Percentiles rank a stretch among this genome's conserved stretches.
Conservation (phyloP, 2,888 invertebrate species). For the Neoascia interrupta region DNA sequence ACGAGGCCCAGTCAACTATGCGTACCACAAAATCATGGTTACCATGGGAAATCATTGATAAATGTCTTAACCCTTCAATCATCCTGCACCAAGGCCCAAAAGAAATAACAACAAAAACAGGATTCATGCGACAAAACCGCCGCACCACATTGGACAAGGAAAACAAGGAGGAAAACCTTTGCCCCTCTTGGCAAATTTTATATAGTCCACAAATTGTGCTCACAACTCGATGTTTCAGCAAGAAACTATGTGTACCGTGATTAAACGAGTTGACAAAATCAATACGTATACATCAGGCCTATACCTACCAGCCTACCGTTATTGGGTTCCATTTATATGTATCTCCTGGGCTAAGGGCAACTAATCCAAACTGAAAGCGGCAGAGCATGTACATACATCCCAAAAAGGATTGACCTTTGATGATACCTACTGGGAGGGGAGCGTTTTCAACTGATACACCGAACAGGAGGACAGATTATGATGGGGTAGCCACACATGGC, state of each 20-base stretch:
- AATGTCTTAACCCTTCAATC: constrained; percentile 57
- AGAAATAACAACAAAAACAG: constrained; percentile 41
- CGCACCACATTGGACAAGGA: constrained; percentile 3
- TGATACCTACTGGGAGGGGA: constrained; percentile 26
- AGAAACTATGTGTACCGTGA: constrained; percentile 31
- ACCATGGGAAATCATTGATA: constrained; percentile 58
- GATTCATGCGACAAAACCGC: constrained; percentile 39
- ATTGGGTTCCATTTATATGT: not conserved
- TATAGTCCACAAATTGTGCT: constrained; percentile 28
- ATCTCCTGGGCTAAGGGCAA: constrained; percentile 1
- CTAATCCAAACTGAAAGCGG: constrained; percentile 33
- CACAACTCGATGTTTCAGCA: constrained; percentile 21
- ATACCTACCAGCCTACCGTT: too few relatives aligned
- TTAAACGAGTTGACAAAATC: constrained; percentile 26
- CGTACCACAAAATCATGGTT: constrained; percentile 32
- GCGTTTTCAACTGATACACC: constrained; percentile 47
- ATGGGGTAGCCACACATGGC: not conserved
- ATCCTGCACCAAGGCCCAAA: constrained; percentile 26
- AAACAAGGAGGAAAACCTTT: constrained; percentile 1
- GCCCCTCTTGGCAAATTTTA: not conserved
- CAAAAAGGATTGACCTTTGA: constrained; percentile 42
- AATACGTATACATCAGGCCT: not conserved
- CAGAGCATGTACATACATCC: constrained; percentile 16
- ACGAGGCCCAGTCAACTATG: constrained; percentile 7
- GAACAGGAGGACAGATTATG: constrained; percentile 20